Evolutionary conservation across 2,797 vertebrate species (phyloP), one percentile per base, ranked within the genome.

Genomic region (Aratinga solstitialis): DNA sequence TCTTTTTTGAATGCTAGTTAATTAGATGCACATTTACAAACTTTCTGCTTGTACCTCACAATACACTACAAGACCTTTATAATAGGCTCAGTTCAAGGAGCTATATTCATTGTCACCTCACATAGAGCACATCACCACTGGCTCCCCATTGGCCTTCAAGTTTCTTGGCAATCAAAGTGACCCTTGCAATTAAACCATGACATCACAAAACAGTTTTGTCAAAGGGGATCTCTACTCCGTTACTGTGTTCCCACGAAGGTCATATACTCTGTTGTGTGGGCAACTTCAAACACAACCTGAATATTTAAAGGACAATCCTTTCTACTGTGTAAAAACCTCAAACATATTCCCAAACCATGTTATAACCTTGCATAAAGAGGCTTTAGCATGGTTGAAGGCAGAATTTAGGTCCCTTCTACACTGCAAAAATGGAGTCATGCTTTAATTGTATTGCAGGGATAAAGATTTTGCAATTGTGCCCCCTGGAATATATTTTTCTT

Each of bases 361-460:
- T 89, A 89, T 90, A 96, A 93, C 87, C 95, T 94, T 97, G 87
- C 91, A 94, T 91, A 95, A 95, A 96, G 89, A 90, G 73, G 89
- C 94, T 93, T 97, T 95, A 86, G 59, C 62, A 79, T 79, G 89
- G 90, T 7, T 74, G 84, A 87, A 92, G 78, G 36, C 89, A 93
- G 68, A 95, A 86, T 96, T 95, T 92, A 81, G 43, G 78, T 89
- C 84, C 27, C 80, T 89, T 93, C 81, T 56, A 88, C 45, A 27
- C 8, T 11, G 59, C 29, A 84, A 77, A 87, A 94, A 69, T 30
- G 20, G 71, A 92, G 83, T 89, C 73, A 86, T 67, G 94, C 69
- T 95, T 94, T 93, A 94, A 97, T 79, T 95, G 71, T 54, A 92
- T 95, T 90, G 63, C 30, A 90, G n/a, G 76, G 69, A 96, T 94